These are phyloP conservation scores for Azemiops feae DNA, from an alignment of 2,113 vertebrate genomes.

Conservation along the genomic window DNA sequence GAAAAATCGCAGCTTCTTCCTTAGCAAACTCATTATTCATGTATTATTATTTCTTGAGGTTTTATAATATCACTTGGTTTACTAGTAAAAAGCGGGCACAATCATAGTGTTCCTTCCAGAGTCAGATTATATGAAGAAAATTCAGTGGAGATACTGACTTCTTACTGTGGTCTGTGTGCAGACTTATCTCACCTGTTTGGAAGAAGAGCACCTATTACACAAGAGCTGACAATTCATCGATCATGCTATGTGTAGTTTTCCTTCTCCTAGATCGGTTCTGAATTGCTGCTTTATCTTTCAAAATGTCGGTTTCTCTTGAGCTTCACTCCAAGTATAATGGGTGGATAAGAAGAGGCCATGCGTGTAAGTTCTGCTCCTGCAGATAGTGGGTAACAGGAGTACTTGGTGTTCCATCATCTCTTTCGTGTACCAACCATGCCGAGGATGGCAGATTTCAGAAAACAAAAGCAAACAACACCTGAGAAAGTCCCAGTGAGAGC, in stretches of 20 bases:
- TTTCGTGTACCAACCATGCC: not conserved
- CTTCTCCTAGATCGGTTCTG: not conserved
- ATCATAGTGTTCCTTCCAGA: rapidly evolving
- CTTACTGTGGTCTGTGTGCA: too few species aligned
- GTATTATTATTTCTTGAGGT: not conserved
- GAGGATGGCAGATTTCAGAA: slow-evolving; percentile 27
- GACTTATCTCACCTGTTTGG: rapidly evolving
- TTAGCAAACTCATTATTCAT: not conserved
- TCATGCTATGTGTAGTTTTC: not conserved
- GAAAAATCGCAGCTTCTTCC: not conserved
- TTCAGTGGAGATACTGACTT: rapidly evolving
- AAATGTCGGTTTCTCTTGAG: not conserved
- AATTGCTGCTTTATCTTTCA: slow-evolving; percentile 22
- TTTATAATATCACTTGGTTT: not conserved
- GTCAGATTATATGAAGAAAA: not conserved
- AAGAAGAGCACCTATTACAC: not conserved
- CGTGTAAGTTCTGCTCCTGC: not conserved
- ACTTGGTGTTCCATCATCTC: not conserved
- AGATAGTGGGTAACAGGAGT: not conserved
- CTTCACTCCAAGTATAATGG: not conserved
- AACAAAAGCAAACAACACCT: slow-evolving; percentile 24
- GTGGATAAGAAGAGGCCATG: not conserved
- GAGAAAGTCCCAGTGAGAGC: not conserved
- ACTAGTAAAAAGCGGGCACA: not conserved
- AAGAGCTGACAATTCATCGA: not conserved